phyloP scores from a whole-genome alignment of 1,140 invertebrate genomes.

The Lordiphosa stackelbergi region DNA sequence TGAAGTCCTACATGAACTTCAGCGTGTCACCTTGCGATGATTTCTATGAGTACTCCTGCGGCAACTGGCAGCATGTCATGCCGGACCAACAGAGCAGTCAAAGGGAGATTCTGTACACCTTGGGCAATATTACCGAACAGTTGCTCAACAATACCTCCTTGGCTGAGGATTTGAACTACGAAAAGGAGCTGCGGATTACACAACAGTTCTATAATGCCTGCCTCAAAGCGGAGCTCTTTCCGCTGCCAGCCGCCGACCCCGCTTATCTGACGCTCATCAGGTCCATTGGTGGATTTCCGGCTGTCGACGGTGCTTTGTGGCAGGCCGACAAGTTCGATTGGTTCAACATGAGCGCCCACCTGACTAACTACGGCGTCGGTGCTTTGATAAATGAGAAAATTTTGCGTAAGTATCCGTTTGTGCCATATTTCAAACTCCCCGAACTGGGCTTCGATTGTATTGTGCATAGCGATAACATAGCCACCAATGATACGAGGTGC shows the following conservation, averaged over 20 bases:
- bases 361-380: constrained; percentile 50
- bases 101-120: constrained; percentile 52
- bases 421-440: constrained; percentile 57
- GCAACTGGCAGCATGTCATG: constrained; percentile 78
- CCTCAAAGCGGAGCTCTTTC: constrained; percentile 43
- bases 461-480: constrained; percentile 61
- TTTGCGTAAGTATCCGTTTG: constrained; percentile 47
- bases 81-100: constrained; percentile 40
- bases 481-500: constrained; percentile 39
- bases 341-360: constrained; percentile 70
- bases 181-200: constrained; percentile 42
- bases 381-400: constrained; percentile 52
- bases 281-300: constrained; percentile 66
- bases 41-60: constrained; percentile 84
- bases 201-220: constrained; percentile 65
- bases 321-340: constrained; percentile 53
- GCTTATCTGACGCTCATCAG: constrained; percentile 66
- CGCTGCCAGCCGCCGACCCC: constrained; percentile 48
- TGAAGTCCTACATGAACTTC: constrained; percentile 79
- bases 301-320: constrained; percentile 56
- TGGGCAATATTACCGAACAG: constrained; percentile 37
- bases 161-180: constrained; percentile 43
- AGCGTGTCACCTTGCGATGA: constrained; percentile 84
- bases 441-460: constrained; percentile 62
- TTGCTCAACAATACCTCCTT: constrained; percentile 28